Evolutionary conservation across 2,797 vertebrate genomes (phyloP).

Genomic region (Coilia nasus): DNA sequence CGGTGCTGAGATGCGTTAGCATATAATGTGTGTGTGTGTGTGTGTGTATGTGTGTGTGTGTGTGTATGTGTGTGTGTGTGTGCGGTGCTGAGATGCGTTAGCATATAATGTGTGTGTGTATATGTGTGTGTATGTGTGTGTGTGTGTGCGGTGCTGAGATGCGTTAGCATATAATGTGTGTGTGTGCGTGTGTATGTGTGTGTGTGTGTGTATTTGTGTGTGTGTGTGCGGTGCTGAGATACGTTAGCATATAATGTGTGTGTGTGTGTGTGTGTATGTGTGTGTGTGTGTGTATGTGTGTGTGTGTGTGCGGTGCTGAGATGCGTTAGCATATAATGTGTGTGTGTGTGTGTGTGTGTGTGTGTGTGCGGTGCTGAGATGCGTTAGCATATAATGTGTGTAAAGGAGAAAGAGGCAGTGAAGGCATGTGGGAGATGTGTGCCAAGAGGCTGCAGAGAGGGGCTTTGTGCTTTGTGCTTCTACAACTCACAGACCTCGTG

Average conservation of each 20-base stretch:
- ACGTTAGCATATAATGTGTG: no score
- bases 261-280: constrained; percentile 32
- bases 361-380: no score
- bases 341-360: neutral
- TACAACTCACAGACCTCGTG: neutral
- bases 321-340: constrained; percentile 22
- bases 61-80: neutral
- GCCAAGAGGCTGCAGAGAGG: constrained; percentile 26
- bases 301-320: constrained; percentile 34
- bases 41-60: no score
- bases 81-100: no score
- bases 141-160: neutral
- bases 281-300: no score
- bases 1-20: constrained; percentile 33
- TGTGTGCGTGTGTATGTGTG: neutral
- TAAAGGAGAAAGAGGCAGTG: neutral
- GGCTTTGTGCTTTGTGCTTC: constrained; percentile 4
- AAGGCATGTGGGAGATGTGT: constrained; percentile 22
- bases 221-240: no score
- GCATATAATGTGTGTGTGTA: neutral
- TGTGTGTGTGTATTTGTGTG: no score
- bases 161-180: neutral
- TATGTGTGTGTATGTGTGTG: neutral
- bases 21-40: neutral
- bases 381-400: neutral